phyloP scores from a whole-genome alignment of 2,888 invertebrate species.

The Lobophora halterata region DNA sequence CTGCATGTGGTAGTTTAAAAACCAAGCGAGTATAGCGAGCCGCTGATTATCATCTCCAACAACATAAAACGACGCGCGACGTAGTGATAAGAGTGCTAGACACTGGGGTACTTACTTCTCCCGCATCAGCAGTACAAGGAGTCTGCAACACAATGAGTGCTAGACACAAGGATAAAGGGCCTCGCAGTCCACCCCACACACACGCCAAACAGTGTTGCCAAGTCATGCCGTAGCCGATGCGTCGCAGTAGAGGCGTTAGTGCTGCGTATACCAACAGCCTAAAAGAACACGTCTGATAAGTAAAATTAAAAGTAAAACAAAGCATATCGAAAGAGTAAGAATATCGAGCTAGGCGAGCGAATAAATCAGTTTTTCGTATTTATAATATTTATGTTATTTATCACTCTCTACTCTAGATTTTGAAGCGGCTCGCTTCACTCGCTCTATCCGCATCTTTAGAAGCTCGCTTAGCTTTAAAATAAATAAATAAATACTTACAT shows the following conservation, averaged over 20 bases:
- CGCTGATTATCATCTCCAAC: too few species aligned
- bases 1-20: too few species aligned
- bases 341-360: background rate
- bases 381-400: too few species aligned
- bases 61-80: too few species aligned
- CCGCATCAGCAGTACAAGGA: constrained; percentile 51
- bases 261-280: constrained; percentile 68
- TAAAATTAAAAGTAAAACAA: too few species aligned
- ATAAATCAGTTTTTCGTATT: too few species aligned
- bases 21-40: too few species aligned
- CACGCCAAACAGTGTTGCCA: constrained; percentile 81
- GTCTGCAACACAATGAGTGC: constrained; percentile 78
- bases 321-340: too few species aligned
- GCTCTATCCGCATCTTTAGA: background rate
- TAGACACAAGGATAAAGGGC: constrained; percentile 80
- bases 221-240: constrained; percentile 79
- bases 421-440: background rate
- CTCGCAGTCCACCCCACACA: constrained; percentile 83
- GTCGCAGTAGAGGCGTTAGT: constrained; percentile 74
- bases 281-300: too few species aligned
- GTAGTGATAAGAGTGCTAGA: too few species aligned
- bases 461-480: too few species aligned
- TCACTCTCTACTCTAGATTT: background rate
- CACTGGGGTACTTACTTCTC: constrained; percentile 53
- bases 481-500: background rate